These are phyloP conservation scores for Nemapogon koenigi DNA, from an alignment of 2,888 invertebrate genomes.

Conservation along the genomic window DNA sequence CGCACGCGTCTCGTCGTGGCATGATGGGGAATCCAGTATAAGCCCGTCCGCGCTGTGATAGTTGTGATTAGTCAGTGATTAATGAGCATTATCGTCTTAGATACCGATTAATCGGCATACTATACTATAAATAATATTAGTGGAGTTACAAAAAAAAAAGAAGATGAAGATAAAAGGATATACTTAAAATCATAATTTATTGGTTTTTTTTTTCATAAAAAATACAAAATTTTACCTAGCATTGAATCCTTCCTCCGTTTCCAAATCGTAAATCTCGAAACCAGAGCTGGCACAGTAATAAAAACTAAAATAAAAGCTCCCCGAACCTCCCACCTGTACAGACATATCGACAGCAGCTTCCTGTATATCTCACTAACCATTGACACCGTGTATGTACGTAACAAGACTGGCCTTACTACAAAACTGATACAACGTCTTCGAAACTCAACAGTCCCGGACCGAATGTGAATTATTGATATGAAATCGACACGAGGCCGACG, in stretches of 20 bases:
- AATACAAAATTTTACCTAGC: neutral
- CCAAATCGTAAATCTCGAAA: constrained; percentile 54
- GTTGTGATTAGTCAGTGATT: too few species aligned
- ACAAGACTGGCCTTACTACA: neutral
- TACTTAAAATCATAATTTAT: constrained; percentile 8
- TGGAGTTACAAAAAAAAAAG: too few species aligned
- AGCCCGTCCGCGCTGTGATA: too few species aligned
- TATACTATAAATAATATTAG: too few species aligned
- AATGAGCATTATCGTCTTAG: too few species aligned
- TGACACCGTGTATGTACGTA: constrained; percentile 24
- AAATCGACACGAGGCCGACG: too few species aligned
- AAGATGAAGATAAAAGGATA: neutral
- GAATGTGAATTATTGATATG: too few species aligned
- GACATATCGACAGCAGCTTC: constrained; percentile 27
- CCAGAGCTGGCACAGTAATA: constrained; percentile 44
- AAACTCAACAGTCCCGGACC: too few species aligned
- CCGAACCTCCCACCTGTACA: constrained; percentile 40
- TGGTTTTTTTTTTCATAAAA: neutral
- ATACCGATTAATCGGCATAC: too few species aligned
- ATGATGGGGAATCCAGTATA: too few species aligned
- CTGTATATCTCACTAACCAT: constrained; percentile 27
- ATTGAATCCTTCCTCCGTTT: constrained; percentile 26
- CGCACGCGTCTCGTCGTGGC: too few species aligned
- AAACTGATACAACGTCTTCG: neutral
- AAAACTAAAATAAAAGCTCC: constrained; percentile 42